Evolutionary conservation across 2,888 invertebrate species (phyloP), one percentile per base, ranked within the genome.

Genomic region (Papilio demoleus): DNA sequence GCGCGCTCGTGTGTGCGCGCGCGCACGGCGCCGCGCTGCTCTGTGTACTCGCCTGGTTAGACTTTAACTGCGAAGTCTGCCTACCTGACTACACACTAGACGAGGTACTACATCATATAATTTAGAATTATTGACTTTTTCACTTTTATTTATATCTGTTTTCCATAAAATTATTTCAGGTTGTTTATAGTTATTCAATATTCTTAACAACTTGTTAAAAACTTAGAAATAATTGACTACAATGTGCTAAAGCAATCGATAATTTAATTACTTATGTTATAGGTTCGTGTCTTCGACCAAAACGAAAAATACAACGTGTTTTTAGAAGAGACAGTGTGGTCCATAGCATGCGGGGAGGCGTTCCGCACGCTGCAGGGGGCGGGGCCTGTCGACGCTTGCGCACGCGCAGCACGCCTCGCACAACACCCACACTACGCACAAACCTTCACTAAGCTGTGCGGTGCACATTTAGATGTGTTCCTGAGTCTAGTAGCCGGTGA

Each of bases 221-320:
- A n/a, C n/a, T n/a, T n/a, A n/a, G n/a, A n/a, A n/a, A n/a, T n/a
- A n/a, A n/a, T n/a, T n/a, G n/a, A n/a, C n/a, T n/a, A n/a, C n/a
- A n/a, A n/a, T n/a, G n/a, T n/a, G n/a, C n/a, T n/a, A n/a, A n/a
- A n/a, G n/a, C n/a, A n/a, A n/a, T n/a, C n/a, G n/a, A n/a, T n/a
- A 9, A 9, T 17, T 9, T 8, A 19, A 19, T 2, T 2, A 19
- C 1, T 9, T 2, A 66, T 45, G 40, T 82, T 87, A 56, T 87
- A 94, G 92, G 93, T 91, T 60, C 87, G 94, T 76, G 93, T 95
- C 0, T 95, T 95, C 81, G 95, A 95, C 73, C 93, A 94, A 76
- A 94, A 94, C 70, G 95, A 95, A 77, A 86, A 92, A 70, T 94
- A 95, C 84, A 95, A 95, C 79, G 88, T 92, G 50, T 94, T 90